phyloP scores from a whole-genome alignment of 1,140 invertebrate species.

The Pseudomyrmex flavicornis region DNA sequence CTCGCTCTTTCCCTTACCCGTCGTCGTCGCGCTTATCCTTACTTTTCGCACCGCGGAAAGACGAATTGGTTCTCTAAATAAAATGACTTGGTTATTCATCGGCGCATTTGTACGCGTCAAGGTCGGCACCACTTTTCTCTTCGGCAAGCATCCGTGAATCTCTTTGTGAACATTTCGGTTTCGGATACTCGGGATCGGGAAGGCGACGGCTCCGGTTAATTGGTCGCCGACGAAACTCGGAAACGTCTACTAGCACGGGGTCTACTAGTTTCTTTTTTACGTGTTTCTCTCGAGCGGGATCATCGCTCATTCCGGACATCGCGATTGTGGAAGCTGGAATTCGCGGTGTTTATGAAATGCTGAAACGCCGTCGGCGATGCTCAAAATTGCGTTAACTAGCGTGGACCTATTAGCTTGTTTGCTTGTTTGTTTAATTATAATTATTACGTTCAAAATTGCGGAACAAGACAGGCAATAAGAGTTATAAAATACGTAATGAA shows the following conservation, averaged over 20 bases:
- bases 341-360: constrained; percentile 52
- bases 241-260: background rate
- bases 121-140: constrained; percentile 72
- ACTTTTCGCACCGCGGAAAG: constrained; percentile 76
- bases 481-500: background rate
- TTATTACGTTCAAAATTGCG: background rate
- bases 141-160: constrained; percentile 51
- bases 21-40: constrained; percentile 49
- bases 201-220: constrained; percentile 64
- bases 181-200: constrained; percentile 8
- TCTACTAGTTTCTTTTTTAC: constrained; percentile 44
- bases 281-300: constrained; percentile 28
- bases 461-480: background rate
- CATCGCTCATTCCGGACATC: constrained; percentile 57
- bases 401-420: background rate
- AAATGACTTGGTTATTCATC: constrained; percentile 85
- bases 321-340: constrained; percentile 29
- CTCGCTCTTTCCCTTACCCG: constrained; percentile 19
- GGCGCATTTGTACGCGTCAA: constrained; percentile 84
- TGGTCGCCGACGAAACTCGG: constrained; percentile 63
- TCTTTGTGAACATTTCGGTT: constrained; percentile 65
- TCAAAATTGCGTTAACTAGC: background rate
- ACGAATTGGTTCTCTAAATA: constrained; percentile 84
- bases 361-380: constrained; percentile 32
- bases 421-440: constrained; percentile 20